Percentiles rank a stretch among this genome's conserved stretches.
These are phyloP conservation scores for Bombus difficillimus DNA, from an alignment of 1,140 invertebrate genomes.

Conservation along the genomic window DNA sequence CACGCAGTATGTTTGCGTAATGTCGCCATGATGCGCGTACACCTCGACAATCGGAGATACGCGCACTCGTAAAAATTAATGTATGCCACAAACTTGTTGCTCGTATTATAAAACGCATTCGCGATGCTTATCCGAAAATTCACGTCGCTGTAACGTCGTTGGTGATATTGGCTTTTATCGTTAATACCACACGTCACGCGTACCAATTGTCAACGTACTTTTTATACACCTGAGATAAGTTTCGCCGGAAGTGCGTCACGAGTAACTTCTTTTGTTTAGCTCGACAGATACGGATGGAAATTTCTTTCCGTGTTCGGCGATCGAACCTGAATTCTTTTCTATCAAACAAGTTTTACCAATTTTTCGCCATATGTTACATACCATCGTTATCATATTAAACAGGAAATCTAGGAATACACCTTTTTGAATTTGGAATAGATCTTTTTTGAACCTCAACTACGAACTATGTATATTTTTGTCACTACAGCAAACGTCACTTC, in stretches of 20 bases:
- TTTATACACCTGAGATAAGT: slow-evolving; percentile 52
- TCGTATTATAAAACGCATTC: background rate
- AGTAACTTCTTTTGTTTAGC: slow-evolving; percentile 8
- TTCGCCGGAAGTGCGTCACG: slow-evolving; percentile 49
- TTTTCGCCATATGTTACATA: background rate
- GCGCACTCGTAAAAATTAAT: slow-evolving; percentile 15
- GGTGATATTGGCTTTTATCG: slow-evolving; percentile 11
- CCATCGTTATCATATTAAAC: background rate
- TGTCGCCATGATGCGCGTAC: background rate
- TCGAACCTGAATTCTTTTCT: background rate
- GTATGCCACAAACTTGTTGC: background rate
- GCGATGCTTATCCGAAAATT: slow-evolving; percentile 6
- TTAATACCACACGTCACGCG: background rate
- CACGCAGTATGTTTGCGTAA: background rate
- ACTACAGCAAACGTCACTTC: background rate
- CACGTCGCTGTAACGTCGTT: background rate
- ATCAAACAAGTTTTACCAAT: background rate
- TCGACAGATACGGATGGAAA: slow-evolving; percentile 16
- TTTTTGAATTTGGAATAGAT: no score
- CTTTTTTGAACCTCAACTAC: background rate
- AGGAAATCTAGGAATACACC: background rate
- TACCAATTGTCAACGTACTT: background rate
- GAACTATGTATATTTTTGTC: background rate
- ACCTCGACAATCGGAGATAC: background rate
- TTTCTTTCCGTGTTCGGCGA: background rate